Evolutionary conservation across 2,113 vertebrate genomes (phyloP), one percentile per base, ranked within the genome.

Genomic region (Colinus virginianus): DNA sequence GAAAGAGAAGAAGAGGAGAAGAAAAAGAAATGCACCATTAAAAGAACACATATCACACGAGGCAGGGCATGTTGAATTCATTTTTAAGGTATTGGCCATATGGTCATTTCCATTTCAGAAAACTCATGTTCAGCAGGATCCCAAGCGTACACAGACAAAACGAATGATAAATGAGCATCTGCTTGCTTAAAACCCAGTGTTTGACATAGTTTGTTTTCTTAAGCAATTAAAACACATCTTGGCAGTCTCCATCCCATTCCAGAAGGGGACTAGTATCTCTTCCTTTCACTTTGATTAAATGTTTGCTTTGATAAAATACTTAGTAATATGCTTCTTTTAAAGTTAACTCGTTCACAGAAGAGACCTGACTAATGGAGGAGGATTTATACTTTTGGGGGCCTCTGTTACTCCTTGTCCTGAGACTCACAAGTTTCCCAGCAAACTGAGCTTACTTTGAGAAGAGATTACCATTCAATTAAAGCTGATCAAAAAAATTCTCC

Each of bases 231-330:
- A 96, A 95, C 90, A 87, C 84, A 88, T 95, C 94, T 95, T 97
- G 97, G 95, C 96, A 94, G 84, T 70, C 88, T 95, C 76, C 26
- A 71, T 95, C 84, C 91, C 84, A 88, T 95, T 96, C 91, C 96
- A 96, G 83, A 95, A 81, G 53, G 87, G 61, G 46, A 89, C 61
- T 66, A 89, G 76, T 93, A 95, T 96, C 93, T 95, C 84, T 91
- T 95, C 83, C 93, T 93, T 95, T 97, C 94, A 95, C 34, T 96
- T 95, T 95, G 95, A 96, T 95, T 96, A 95, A 95, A 92, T 87
- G 87, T 92, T 94, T 91, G 71, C 78, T 96, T 95, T 92, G 87
- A 96, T 94, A 94, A 93, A 95, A 94, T 92, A 89, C 76, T 93
- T 95, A 93, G 59, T 78, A 94, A 94, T 92, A 78, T 15, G 23